phyloP scores from a whole-genome alignment of 1,140 invertebrate species.

The Nebria ingens region DNA sequence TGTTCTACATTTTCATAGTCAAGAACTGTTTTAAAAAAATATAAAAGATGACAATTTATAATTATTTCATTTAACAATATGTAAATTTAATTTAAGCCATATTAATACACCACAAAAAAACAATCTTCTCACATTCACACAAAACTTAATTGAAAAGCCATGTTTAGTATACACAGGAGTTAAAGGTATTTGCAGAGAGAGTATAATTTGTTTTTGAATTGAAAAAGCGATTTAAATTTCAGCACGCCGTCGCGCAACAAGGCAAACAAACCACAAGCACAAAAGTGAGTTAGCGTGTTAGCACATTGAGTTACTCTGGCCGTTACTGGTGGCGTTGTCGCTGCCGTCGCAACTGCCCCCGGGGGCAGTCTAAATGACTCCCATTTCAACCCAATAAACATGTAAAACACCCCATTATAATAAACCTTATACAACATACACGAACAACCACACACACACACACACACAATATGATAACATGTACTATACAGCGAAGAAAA shows the following conservation, averaged over 20 bases:
- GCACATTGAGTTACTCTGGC: conserved; percentile 17
- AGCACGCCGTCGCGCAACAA: too few relatives aligned
- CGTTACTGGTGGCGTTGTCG: background rate
- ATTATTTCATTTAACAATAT: too few relatives aligned
- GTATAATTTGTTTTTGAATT: background rate
- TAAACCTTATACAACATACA: conserved; percentile 11
- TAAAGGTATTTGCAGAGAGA: too few relatives aligned
- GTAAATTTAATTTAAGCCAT: too few relatives aligned
- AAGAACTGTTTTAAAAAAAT: too few relatives aligned
- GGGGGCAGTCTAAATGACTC: conserved; percentile 33
- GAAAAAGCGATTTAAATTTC: background rate
- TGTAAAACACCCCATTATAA: conserved; percentile 35
- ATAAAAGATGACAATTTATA: too few relatives aligned
- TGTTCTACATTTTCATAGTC: too few relatives aligned
- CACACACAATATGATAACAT: background rate
- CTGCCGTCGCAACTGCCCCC: conserved; percentile 14
- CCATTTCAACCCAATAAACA: conserved; percentile 36
- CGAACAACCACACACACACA: background rate
- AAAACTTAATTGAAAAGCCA: background rate
- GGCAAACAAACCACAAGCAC: background rate
- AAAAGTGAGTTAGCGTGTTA: conserved; percentile 19
- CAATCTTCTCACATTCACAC: background rate
- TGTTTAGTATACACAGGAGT: background rate
- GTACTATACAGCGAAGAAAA: too few relatives aligned
- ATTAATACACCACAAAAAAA: background rate